Evolutionary conservation across 2,888 invertebrate species (phyloP), one percentile per base, ranked within the genome.

Genomic region (Drosophila yooni): DNA sequence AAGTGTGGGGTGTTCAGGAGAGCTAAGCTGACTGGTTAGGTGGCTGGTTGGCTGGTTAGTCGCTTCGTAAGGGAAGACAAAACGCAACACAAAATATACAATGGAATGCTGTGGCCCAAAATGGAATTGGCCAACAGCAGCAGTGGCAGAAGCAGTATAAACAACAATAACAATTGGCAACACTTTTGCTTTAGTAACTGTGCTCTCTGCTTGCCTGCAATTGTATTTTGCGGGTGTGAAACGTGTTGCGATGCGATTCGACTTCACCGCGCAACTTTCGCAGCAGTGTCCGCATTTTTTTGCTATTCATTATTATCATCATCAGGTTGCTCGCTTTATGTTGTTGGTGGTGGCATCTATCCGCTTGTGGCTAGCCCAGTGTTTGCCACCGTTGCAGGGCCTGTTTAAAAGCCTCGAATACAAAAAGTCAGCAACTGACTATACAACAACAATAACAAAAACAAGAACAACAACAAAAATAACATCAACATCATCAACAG

Each of bases 21-120:
- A 46, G 46, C 25, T 15, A 25, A 46, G 21, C 21, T 18, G 36
- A 10, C 34, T 40, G 52, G 36, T n/a, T 51, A 10, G 5, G 2
- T 18, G 18, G 11, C 3, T 48, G 18, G 11, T 50, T 54, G 53
- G 31, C 27, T 54, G 54, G 50, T 64, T 67, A 57, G 57, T 48
- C 58, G 76, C 75, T 50, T 54, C 56, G 65, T 40, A 51, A 72
- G 58, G 58, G 61, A 71, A 81, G 70, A 78, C 75, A 87, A 76
- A 76, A 79, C 77, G 82, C 72, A 78, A 72, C 71, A 81, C 79
- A 79, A 83, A 89, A 70, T 71, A 89, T 82, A 89, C 90, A 85
- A 89, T 85, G 85, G 88, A 84, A 82, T 85, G 77, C 73, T 79
- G 79, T 72, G 85, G 65, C 82, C 77, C 88, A 82, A 89, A 89